These are phyloP conservation scores for Synergus gifuensis DNA, from an alignment of 2,888 invertebrate genomes.

Conservation along the genomic window DNA sequence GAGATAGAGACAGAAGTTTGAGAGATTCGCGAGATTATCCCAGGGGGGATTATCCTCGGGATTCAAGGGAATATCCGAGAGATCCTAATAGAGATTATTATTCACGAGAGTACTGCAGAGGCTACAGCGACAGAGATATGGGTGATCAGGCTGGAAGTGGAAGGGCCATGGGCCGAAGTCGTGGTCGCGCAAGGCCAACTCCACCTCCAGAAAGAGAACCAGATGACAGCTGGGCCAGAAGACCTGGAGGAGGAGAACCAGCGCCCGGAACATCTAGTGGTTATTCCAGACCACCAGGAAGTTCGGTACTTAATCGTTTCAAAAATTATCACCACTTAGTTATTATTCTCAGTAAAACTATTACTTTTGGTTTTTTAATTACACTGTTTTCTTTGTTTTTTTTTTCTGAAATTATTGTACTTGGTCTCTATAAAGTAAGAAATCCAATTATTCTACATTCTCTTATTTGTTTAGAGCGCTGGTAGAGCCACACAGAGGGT, in stretches of 20 bases:
- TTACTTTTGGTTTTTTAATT: too few species aligned
- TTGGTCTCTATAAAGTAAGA: too few species aligned
- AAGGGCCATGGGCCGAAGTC: slow-evolving; percentile 21
- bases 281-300: neutral
- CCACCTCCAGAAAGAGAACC: neutral
- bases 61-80: slow-evolving; percentile 2
- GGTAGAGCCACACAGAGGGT: slow-evolving; percentile 17
- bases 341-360: too few species aligned
- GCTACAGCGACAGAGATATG: slow-evolving; percentile 2
- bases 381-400: too few species aligned
- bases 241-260: slow-evolving; percentile 7
- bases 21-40: neutral
- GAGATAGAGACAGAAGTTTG: neutral
- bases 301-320: neutral
- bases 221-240: neutral
- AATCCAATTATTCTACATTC: neutral
- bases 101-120: neutral
- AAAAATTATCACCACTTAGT: too few species aligned
- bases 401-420: too few species aligned
- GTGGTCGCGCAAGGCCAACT: neutral
- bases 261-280: neutral
- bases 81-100: slow-evolving; percentile 7
- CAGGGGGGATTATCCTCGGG: neutral
- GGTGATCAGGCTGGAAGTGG: neutral
- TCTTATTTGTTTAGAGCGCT: slow-evolving; percentile 13